Base-by-base conservation (phyloP, 2,888 invertebrate species). In the Girardia tigrina region DNA sequence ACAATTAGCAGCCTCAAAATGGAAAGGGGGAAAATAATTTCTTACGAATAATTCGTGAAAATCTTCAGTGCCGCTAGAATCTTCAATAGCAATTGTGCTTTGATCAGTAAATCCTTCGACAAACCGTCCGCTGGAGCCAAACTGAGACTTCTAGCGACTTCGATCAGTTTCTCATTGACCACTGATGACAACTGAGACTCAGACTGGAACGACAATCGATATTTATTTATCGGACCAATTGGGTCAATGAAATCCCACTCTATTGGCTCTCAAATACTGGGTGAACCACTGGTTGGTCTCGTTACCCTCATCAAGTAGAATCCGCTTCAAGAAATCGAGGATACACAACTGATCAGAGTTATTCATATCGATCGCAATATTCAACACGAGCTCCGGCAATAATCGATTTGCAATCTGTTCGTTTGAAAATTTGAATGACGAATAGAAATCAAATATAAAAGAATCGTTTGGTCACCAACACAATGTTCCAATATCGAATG, bases 11-110 rank as follows among this genome's bases (percentile, higher is more conserved):
- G n/a, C n/a, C n/a, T n/a, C n/a, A 36, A 56, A 56, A 56, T 56
- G 36, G 16, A 56, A 56, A 20, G n/a, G 23, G 23, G 36, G 16
- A 12, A 12, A 36, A 36, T 8, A 36, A 36, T 12, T 36, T 4
- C 74, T 73, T 69, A 74, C 74, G 26, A n/a, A 69, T 74, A 74
- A 42, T 74, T 42, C 26, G 74, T 69, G 26, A 74, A 74, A 1
- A 26, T 27, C 16, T 42, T 36, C 12, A 74, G 16, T 6, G 71
- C 74, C 4, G 74, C 74, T 16, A 74, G 26, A 20, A 74, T 42
- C 20, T 69, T 42, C 1, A 74, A 28, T 8, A 74, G 70, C 20
- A 74, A 27, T 12, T 69, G 42, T 1, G 56, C 74, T 20, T 29
- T 74, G 23, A 27, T 42, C 2, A 74, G 26, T 23, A 36, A 26